Percentiles rank a stretch among this genome's conserved stretches.
Evolutionary conservation across 2,797 vertebrate genomes (phyloP).

Genomic region (Poeciliopsis gracilis): DNA sequence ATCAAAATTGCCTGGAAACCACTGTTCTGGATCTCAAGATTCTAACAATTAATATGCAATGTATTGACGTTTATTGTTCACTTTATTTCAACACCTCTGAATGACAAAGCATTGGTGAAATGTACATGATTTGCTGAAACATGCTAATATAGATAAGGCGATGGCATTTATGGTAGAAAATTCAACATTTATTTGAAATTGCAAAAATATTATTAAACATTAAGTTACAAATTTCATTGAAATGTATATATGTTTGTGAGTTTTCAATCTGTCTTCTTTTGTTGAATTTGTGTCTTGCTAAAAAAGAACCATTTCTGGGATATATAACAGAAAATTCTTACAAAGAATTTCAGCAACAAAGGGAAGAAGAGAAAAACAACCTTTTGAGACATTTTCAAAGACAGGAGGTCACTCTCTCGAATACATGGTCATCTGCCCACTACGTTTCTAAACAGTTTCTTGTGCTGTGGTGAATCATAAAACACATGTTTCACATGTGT

Average conservation of each 20-base stretch:
- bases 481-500: conserved; percentile 6
- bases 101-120: neutral
- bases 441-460: conserved; percentile 13
- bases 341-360: conserved; percentile 2
- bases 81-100: neutral
- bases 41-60: neutral
- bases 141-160: neutral
- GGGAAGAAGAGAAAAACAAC: neutral
- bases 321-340: conserved; percentile 11
- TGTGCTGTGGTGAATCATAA: conserved; percentile 7
- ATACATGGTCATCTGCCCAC: conserved; percentile 14
- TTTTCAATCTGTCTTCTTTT: neutral
- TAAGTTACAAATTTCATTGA: neutral
- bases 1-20: neutral
- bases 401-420: conserved; percentile 4
- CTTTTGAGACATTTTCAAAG: conserved; percentile 35
- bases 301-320: neutral
- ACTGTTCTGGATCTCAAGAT: neutral
- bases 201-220: conserved; percentile 22
- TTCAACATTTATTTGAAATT: neutral
- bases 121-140: neutral
- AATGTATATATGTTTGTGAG: neutral
- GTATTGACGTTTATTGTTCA: neutral
- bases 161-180: neutral
- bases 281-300: neutral